Percentiles rank a stretch among this genome's conserved stretches.
Conservation (phyloP, 2,113 vertebrate species). For the Lipophrys pholis region DNA sequence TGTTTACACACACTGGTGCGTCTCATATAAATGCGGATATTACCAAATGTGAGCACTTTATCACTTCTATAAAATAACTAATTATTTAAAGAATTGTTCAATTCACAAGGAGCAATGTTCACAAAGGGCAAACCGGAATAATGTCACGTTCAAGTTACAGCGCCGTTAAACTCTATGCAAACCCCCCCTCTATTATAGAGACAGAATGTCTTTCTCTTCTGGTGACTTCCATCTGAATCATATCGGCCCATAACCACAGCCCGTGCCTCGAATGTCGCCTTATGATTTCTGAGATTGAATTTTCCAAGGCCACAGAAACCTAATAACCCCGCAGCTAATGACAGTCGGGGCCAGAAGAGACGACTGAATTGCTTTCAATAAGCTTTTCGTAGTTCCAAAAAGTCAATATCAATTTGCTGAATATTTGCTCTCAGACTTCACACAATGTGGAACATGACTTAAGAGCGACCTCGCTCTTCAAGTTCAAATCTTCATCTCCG, state of each 20-base stretch:
- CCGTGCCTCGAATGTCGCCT: constrained; percentile 22
- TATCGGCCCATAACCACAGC: constrained; percentile 32
- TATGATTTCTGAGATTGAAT: constrained; percentile 54
- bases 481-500: not conserved
- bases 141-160: constrained; percentile 12
- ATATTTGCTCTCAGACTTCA: constrained; percentile 19
- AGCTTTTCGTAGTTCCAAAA: constrained; percentile 41
- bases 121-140: not conserved
- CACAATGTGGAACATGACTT: not conserved
- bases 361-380: constrained; percentile 30
- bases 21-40: too few species aligned
- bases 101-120: too few species aligned
- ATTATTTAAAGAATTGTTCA: too few species aligned
- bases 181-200: not conserved
- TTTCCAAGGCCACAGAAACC: constrained; percentile 47
- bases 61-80: too few species aligned
- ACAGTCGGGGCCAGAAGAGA: constrained; percentile 30
- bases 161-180: not conserved
- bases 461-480: constrained; percentile 4
- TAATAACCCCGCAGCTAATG: constrained; percentile 51
- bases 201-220: constrained; percentile 7
- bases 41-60: too few species aligned
- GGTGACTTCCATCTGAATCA: constrained; percentile 19
- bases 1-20: too few species aligned
- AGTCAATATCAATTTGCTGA: constrained; percentile 44